phyloP scores from a whole-genome alignment of 1,140 invertebrate genomes.

The Drosophila aff. region DNA sequence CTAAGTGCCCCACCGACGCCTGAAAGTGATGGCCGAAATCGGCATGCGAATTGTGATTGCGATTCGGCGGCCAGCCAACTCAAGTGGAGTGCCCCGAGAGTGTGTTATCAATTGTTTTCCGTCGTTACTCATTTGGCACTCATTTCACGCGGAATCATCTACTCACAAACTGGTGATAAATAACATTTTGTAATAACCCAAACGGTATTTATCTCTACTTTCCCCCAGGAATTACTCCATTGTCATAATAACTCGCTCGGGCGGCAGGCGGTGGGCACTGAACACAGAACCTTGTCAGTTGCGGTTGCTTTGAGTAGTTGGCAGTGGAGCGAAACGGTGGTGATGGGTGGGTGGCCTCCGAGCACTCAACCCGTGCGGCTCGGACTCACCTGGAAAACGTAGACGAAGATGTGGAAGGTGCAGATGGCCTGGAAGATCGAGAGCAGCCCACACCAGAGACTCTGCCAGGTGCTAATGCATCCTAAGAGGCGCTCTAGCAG shows the following conservation, averaged over 20 bases:
- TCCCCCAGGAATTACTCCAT: too few relatives aligned
- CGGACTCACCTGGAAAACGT: constrained; percentile 84
- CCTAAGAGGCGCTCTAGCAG: constrained; percentile 86
- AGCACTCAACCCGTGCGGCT: constrained; percentile 15
- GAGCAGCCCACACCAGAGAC: constrained; percentile 88
- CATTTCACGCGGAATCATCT: constrained; percentile 6
- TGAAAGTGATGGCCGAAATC: constrained; percentile 19
- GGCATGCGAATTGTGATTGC: constrained; percentile 20
- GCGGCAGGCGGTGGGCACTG: constrained; percentile 7
- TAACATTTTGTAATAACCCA: constrained; percentile 15
- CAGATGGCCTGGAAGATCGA: constrained; percentile 86
- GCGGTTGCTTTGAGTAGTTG: constrained; percentile 13
- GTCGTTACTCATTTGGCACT: constrained; percentile 6
- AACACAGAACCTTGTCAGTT: constrained; percentile 25
- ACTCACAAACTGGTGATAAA: constrained; percentile 17
- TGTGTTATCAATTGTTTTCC: constrained; percentile 35
- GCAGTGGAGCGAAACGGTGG: constrained; percentile 50
- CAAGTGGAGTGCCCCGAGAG: constrained; percentile 20
- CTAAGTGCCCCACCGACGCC: constrained; percentile 11
- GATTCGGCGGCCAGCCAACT: constrained; percentile 11
- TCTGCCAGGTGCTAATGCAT: constrained; percentile 89
- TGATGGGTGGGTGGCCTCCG: constrained; percentile 28
- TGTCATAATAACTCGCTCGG: too few relatives aligned
- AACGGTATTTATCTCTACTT: neutral
- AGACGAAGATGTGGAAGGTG: constrained; percentile 83